A percentile compares a stretch with the other conserved stretches of the same genome.
Conservation (phyloP, 1,140 invertebrate species). For the Mercenaria mercenaria region DNA sequence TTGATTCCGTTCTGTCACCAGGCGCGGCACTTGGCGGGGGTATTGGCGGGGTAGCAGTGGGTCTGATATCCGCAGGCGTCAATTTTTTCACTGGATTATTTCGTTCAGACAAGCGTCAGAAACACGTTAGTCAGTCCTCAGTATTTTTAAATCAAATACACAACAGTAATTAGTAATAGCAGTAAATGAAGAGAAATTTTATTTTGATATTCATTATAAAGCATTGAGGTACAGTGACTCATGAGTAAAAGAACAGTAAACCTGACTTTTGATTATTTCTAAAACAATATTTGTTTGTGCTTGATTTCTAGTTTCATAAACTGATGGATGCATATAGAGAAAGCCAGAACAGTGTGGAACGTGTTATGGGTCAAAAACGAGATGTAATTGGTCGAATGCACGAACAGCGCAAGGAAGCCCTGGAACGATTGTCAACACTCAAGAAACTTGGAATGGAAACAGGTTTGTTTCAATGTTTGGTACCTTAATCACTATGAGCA, state of each 20-base stretch:
- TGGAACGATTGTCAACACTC: not conserved
- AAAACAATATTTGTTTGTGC: too few relatives aligned
- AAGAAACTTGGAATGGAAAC: not conserved
- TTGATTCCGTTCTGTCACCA: not conserved
- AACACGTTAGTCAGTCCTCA: not conserved
- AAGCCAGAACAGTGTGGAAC: not conserved
- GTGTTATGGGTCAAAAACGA: not conserved
- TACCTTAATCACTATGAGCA: too few relatives aligned
- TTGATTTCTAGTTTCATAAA: not conserved
- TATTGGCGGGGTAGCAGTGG: not conserved
- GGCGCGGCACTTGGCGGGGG: not conserved
- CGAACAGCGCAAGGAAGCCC: not conserved
- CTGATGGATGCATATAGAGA: constrained; percentile 2
- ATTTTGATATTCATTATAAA: too few relatives aligned
- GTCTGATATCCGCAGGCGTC: not conserved
- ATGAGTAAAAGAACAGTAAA: too few relatives aligned
- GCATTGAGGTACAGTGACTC: too few relatives aligned
- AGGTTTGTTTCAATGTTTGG: too few relatives aligned
- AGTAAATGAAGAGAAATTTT: too few relatives aligned
- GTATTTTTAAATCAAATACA: too few relatives aligned
- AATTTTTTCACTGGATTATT: not conserved
- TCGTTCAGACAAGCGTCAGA: not conserved
- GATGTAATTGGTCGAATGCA: not conserved
- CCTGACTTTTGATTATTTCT: too few relatives aligned
- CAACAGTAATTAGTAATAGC: too few relatives aligned